A percentile compares a stretch with the other conserved stretches of the same genome.
Evolutionary conservation across 2,888 invertebrate genomes (phyloP).

Genomic region (Eupithecia subfuscata): DNA sequence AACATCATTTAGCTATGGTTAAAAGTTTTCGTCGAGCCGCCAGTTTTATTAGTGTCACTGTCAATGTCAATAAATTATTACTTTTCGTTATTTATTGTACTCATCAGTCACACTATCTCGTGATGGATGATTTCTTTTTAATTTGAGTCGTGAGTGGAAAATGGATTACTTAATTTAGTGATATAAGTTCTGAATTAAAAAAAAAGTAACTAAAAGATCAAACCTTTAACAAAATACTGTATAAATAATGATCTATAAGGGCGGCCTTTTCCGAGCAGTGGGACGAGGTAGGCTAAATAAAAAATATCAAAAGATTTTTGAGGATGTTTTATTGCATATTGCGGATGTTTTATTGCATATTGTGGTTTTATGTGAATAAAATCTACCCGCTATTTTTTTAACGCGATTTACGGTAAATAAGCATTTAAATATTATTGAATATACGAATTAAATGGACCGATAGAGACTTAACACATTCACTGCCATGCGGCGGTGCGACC

Average conservation of each 20-base stretch:
- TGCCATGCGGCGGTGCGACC: too few species aligned
- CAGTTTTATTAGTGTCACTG: conserved; percentile 37
- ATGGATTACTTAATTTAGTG: conserved; percentile 7
- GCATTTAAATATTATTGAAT: too few species aligned
- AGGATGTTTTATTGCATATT: neutral
- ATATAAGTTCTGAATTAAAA: neutral
- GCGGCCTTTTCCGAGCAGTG: neutral
- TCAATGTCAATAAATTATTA: conserved; percentile 34
- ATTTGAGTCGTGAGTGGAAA: conserved; percentile 4
- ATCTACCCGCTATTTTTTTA: too few species aligned
- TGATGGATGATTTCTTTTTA: conserved; percentile 6
- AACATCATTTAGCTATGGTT: too few species aligned
- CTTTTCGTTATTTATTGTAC: conserved; percentile 24
- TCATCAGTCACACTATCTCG: conserved; percentile 11
- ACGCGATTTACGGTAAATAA: neutral
- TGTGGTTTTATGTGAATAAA: too few species aligned
- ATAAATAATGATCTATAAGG: neutral
- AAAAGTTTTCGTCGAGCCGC: conserved; percentile 15
- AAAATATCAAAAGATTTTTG: neutral
- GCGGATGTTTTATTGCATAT: too few species aligned
- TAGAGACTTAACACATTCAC: neutral
- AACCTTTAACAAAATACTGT: neutral
- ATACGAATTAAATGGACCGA: neutral
- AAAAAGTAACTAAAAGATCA: neutral
- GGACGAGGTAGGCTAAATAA: neutral